Base-by-base conservation (phyloP, 1,140 invertebrate species). In the Drosophila navojoa region DNA sequence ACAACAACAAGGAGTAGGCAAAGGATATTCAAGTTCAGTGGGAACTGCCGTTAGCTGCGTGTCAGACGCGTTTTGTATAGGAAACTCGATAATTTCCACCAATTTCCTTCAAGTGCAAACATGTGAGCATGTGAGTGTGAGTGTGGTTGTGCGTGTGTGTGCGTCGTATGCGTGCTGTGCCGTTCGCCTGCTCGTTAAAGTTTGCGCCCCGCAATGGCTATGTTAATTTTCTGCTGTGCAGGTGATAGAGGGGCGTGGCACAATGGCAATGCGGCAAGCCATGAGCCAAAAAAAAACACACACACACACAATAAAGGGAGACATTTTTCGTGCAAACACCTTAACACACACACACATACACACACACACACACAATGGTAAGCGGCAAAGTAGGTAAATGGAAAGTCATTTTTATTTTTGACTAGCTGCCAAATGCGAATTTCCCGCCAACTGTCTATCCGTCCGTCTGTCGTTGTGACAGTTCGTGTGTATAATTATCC, bases 11-110 rank as follows among this genome's bases (percentile, higher is more conserved):
- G 5, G 49, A 15, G 13, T 22, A 47, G 35, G 35, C 35, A 16
- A 25, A 61, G 35, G 50, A 44, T n/a, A 67, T 44, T 69, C 50
- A 47, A 70, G 35, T 59, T 53, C 38, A 47, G 49, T 72, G 25
- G 22, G n/a, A 32, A 38, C 55, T 35, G 15, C 16, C 7, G 29
- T 25, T 13, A 29, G 59, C 66, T 89, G 82, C 82, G 82, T 87
- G 82, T 70, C 77, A 78, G 74, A 60, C 85, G 84, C 79, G 84
- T 87, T 87, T 87, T 87, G 84, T 87, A 87, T 87, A 87, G 84
- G 84, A 87, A 87, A 87, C 84, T 87, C 79, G 84, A 87, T 87
- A 87, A 87, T 87, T 87, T 87, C 84, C 84, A 87, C 79, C 84
- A 87, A 87, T 87, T 87, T 87, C 84, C 84, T 89, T 89, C 71